Evolutionary conservation across 1,140 invertebrate species (phyloP), one percentile per base, ranked within the genome.

Genomic region (Andrena cerasifolii): DNA sequence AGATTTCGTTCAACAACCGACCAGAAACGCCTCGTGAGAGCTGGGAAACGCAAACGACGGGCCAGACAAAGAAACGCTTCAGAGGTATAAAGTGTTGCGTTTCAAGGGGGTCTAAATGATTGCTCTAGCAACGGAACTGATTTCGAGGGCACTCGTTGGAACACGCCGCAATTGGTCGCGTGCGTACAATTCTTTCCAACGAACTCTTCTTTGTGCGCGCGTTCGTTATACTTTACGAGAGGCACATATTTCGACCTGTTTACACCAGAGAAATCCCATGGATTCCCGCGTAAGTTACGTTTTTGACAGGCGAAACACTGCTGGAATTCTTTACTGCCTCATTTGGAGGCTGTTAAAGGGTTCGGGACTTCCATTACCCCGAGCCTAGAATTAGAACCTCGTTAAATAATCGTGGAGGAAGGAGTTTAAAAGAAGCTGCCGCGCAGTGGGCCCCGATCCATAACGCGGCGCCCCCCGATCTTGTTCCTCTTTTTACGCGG

Each of bases 361-460:
- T 26, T 18, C 66, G 21, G 33, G 66, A 28, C 33, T 70, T 56
- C 24, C 28, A 53, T 54, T 53, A 68, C 24, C 31, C 31, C 36
- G 36, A 51, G 56, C 31, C 28, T 8, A 26, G 24, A 82, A 82
- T 83, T 83, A 75, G 82, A 79, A 63, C 45, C 76, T 79, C 82
- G 76, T 83, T 84, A 82, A 84, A 78, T 33, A 24, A 65, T 82
- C 82, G 68, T 75, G 54, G 40, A 10, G n/a, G n/a, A n/a, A 36
- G 59, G 28, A 43, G 21, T n/a, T 49, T 67, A 47, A 68, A 40
- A n/a, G n/a, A 31, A 21, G 40, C 10, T 45, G 26, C 47, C 72
- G 43, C 68, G 54, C 73, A 76, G 80, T 80, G 67, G 67, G 58
- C 70, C 58, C 24, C 40, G 66, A 58, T 68, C 31, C 26, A 18